Conservation (phyloP, 2,113 vertebrate species). For the Antechinus stuartii region DNA sequence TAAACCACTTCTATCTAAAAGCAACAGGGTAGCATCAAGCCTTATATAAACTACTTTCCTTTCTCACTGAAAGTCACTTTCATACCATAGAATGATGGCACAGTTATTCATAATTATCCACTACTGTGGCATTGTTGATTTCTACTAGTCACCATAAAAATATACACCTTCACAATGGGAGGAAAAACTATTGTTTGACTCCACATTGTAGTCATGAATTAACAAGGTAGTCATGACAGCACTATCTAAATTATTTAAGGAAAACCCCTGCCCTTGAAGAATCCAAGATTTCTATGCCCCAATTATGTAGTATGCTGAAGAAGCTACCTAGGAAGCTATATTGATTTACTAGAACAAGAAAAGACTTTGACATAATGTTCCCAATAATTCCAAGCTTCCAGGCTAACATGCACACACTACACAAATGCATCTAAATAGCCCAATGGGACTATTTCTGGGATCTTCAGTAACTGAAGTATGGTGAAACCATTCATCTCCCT, state of each 20-base stretch:
- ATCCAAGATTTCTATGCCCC: constrained; percentile 31
- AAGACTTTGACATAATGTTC: constrained; percentile 49
- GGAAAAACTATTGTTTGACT: neutral
- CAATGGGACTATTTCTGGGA: constrained; percentile 57
- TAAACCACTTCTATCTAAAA: neutral
- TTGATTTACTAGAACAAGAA: constrained; percentile 49
- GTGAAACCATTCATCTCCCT: constrained; percentile 60
- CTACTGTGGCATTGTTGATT: neutral
- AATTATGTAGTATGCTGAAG: constrained; percentile 14
- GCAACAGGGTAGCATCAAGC: neutral
- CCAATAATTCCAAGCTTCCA: constrained; percentile 54
- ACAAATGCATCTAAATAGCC: constrained; percentile 55
- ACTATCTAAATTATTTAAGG: neutral
- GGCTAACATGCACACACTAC: constrained; percentile 53
- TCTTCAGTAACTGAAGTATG: constrained; percentile 60
- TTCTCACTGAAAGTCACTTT: neutral
- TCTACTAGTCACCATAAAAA: neutral
- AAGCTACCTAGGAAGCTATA: constrained; percentile 42
- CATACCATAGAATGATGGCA: neutral
- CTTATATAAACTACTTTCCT: neutral
- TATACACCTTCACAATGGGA: neutral
- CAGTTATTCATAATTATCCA: neutral
- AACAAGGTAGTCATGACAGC: neutral
- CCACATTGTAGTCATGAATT: neutral
- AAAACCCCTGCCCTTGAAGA: neutral